A percentile compares a stretch with the other conserved stretches of the same genome.
These are phyloP conservation scores for Lycophotia porphyrea DNA, from an alignment of 2,888 invertebrate species.

Conservation along the genomic window DNA sequence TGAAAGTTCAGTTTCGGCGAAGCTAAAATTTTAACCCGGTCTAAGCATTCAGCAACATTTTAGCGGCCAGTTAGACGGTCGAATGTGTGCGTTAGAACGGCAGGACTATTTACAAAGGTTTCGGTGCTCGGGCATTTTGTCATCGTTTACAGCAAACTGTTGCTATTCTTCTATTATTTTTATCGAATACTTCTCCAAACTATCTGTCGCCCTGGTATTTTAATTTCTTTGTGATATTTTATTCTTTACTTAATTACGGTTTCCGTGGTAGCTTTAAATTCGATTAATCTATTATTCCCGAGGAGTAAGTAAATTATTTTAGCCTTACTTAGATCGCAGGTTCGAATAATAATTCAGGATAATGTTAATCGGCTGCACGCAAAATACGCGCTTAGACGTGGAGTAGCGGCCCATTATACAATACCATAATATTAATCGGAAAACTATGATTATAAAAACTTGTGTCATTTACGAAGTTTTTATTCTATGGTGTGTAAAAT, in stretches of 20 bases:
- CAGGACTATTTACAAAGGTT: conserved; percentile 64
- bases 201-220: conserved; percentile 23
- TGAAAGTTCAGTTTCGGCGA: neutral
- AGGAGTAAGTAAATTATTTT: neutral
- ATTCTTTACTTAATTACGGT: neutral
- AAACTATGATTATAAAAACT: conserved; percentile 39
- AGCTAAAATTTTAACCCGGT: conserved; percentile 22
- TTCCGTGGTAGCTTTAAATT: neutral
- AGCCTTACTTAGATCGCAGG: conserved; percentile 6
- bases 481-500: conserved; percentile 29
- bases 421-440: conserved; percentile 36
- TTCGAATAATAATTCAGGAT: conserved; percentile 14
- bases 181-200: conserved; percentile 14
- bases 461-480: neutral
- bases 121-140: conserved; percentile 65
- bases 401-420: too few species aligned
- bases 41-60: conserved; percentile 54
- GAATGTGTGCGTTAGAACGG: conserved; percentile 58
- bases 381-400: too few species aligned
- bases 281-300: neutral
- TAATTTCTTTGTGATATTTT: conserved; percentile 1
- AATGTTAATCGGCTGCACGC: conserved; percentile 33
- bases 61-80: conserved; percentile 59
- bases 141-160: conserved; percentile 56
- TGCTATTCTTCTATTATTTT: conserved; percentile 1